A percentile compares a stretch with the other conserved stretches of the same genome.
Evolutionary conservation across 2,113 vertebrate species (phyloP).

Genomic region (Indicator maculatus): DNA sequence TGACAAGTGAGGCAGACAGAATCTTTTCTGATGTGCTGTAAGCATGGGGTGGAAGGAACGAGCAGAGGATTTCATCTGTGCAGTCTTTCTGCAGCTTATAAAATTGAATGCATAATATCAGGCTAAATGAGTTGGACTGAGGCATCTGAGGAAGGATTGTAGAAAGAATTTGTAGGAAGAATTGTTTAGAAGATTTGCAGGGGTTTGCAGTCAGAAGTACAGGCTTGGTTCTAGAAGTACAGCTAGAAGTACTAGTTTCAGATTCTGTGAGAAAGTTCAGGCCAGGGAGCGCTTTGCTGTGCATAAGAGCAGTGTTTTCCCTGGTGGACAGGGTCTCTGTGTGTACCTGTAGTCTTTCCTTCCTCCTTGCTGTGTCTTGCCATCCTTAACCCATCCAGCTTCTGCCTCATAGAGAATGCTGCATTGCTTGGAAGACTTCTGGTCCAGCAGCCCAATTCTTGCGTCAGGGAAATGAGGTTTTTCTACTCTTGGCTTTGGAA

Average conservation of each 20-base stretch:
- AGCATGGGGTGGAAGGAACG: background rate
- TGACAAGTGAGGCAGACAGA: conserved; percentile 40
- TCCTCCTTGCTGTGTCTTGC: background rate
- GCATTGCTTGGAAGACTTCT: background rate
- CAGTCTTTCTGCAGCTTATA: background rate
- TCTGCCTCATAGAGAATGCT: background rate
- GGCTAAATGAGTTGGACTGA: background rate
- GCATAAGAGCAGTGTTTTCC: background rate
- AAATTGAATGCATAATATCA: background rate
- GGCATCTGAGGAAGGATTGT: background rate
- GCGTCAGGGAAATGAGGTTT: background rate
- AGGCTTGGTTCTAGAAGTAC: background rate
- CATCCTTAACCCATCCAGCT: background rate
- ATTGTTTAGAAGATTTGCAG: background rate
- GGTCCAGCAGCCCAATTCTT: background rate
- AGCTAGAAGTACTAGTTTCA: background rate
- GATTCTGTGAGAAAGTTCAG: background rate
- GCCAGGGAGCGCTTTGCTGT: background rate
- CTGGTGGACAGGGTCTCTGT: background rate
- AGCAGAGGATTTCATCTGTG: background rate
- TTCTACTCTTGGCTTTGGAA: conserved; percentile 38
- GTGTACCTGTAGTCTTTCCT: background rate
- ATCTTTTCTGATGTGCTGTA: conserved; percentile 32
- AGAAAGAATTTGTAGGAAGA: background rate
- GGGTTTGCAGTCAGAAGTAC: background rate